Evolutionary conservation across 2,113 vertebrate genomes (phyloP).

Genomic region (Percina caprodes): DNA sequence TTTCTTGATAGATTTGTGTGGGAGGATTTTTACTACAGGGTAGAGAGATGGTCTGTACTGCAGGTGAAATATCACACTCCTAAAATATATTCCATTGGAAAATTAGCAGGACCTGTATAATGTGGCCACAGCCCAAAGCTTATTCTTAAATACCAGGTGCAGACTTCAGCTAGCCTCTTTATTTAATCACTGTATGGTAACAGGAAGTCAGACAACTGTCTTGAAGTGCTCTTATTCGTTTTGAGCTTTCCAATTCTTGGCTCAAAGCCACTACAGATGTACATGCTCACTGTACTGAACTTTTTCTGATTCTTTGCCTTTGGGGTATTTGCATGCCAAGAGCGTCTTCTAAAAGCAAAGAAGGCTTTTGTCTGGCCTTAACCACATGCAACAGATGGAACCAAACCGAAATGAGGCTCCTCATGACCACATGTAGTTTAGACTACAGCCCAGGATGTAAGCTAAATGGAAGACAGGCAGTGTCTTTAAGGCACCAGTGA

Average conservation of each 20-base stretch:
- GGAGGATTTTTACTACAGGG: conserved; percentile 54
- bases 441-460: neutral
- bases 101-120: conserved; percentile 25
- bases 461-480: neutral
- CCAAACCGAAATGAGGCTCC: neutral
- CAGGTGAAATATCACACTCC: conserved; percentile 40
- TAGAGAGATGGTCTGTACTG: conserved; percentile 25
- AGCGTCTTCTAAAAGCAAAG: conserved; percentile 27
- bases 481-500: neutral
- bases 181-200: conserved; percentile 32
- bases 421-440: conserved; percentile 20
- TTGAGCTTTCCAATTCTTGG: conserved; percentile 17
- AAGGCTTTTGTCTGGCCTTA: conserved; percentile 21
- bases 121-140: neutral
- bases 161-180: conserved; percentile 13
- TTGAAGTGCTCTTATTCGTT: conserved; percentile 26
- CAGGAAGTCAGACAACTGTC: conserved; percentile 3
- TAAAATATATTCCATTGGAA: neutral
- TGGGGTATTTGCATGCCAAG: conserved; percentile 30
- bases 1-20: conserved; percentile 56
- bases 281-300: conserved; percentile 11
- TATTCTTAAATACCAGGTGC: conserved; percentile 17
- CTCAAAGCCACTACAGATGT: conserved; percentile 37
- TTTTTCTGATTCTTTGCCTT: conserved; percentile 28
- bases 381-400: conserved; percentile 27